Conservation (phyloP, 2,797 vertebrate species). For the Buceros bicornis region DNA sequence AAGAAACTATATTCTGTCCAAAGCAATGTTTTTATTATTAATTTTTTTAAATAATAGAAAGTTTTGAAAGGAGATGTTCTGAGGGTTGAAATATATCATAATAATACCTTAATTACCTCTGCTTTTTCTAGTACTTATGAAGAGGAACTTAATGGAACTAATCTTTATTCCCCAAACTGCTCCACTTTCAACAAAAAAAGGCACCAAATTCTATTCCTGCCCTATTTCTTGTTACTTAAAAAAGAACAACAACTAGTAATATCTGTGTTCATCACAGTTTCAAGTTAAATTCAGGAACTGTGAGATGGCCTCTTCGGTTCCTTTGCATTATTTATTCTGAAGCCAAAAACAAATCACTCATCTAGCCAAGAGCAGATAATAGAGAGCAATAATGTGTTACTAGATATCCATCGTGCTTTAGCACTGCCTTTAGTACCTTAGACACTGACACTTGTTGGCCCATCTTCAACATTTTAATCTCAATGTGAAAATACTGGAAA, state of each 20-base stretch:
- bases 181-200: background rate
- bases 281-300: conserved; percentile 34
- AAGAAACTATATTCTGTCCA: background rate
- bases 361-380: conserved; percentile 50
- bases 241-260: conserved; percentile 56
- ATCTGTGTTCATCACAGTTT: conserved; percentile 64
- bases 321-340: conserved; percentile 49
- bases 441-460: conserved; percentile 39
- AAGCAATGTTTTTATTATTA: background rate
- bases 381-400: conserved; percentile 37
- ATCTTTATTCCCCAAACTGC: background rate
- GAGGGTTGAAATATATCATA: background rate
- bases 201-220: background rate
- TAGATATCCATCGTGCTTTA: conserved; percentile 42
- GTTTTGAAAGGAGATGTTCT: background rate
- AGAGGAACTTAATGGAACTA: background rate
- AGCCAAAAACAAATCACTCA: conserved; percentile 65
- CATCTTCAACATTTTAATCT: conserved; percentile 42
- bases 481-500: background rate
- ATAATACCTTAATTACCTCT: background rate
- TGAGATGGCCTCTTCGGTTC: conserved; percentile 44
- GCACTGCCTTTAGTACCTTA: conserved; percentile 40
- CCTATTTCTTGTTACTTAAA: conserved; percentile 46
- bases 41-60: background rate
- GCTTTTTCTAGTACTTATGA: background rate